Evolutionary conservation across 2,797 vertebrate genomes (phyloP), one percentile per base, ranked within the genome.

Genomic region (Chiropotes sagulatus): DNA sequence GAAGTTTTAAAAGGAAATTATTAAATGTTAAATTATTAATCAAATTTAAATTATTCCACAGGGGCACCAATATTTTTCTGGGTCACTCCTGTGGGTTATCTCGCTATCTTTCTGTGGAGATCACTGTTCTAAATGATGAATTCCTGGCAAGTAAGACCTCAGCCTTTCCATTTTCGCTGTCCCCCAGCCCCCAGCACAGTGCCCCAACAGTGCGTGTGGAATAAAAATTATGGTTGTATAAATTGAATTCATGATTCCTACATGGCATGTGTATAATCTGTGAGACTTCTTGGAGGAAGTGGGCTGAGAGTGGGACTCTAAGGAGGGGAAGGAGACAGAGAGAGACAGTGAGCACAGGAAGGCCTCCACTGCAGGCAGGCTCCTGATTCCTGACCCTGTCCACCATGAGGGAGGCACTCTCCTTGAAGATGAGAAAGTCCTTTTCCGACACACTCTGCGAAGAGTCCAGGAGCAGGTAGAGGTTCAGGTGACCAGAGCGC

Each of bases 381-480:
- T 26, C 33, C 64, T 9, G 1, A 30, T 36, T 22, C 30, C 98
- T 96, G 73, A 98, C 98, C 98, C 98, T 97, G 90, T 96, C 95
- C 92, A 98, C 98, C 91, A 98, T 98, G 89, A 54, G 39, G 41
- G 3, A 0, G 19, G 98, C 87, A 1, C 98, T 97, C 0, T 96
- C 12, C 96, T 97, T 98, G 96, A 98, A 98, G 96, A 95, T 67
- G 0, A 97, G 0, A 94, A 99, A 99, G 54, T 98, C 94, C 0
- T 97, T 0, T 67, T 96, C 5, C 0, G 19, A 52, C 92, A 99
- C 99, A 73, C 99, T 99, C 87, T 99, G 98, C 3, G 99, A 99
- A 0, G 99, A 98, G 84, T 99, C 99, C 97, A 99, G 97, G 48
- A 99, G 98, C 95, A 99, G 98, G 93, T 99, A 99, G 41, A 99